These are phyloP conservation scores for Anadara kagoshimensis DNA, from an alignment of 1,140 invertebrate species.

Conservation along the genomic window DNA sequence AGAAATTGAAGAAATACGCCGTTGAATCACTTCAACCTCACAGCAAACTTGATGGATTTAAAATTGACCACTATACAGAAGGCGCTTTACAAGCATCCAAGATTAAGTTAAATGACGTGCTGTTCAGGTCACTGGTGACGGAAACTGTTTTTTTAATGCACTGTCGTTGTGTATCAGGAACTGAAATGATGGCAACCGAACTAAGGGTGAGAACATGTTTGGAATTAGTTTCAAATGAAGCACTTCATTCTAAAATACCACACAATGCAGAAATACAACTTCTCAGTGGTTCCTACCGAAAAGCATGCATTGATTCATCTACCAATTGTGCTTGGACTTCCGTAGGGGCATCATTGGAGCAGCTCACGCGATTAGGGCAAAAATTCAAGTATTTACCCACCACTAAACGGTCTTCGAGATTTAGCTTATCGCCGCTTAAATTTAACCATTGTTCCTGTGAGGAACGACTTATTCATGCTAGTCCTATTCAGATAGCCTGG, in stretches of 20 bases:
- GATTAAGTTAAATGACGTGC: too few relatives aligned
- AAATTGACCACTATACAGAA: too few relatives aligned
- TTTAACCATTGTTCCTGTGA: not conserved
- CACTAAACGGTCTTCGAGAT: not conserved
- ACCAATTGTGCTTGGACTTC: not conserved
- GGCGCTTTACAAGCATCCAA: too few relatives aligned
- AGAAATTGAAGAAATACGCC: too few relatives aligned
- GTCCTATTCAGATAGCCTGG: not conserved
- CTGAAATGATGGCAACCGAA: slow-evolving; percentile 6
- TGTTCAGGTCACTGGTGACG: slow-evolving; percentile 2
- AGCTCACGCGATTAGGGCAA: not conserved
- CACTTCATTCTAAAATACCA: not conserved
- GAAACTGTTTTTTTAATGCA: slow-evolving; percentile 20
- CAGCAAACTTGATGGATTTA: too few relatives aligned
- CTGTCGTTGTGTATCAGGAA: slow-evolving; percentile 6
- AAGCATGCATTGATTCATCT: not conserved
- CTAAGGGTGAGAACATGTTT: slow-evolving; percentile 10
- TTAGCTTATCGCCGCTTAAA: not conserved
- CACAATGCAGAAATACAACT: not conserved
- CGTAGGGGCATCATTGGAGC: not conserved
- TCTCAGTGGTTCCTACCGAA: not conserved
- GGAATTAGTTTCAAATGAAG: slow-evolving; percentile 4
- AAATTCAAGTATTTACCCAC: not conserved
- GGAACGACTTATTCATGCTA: not conserved
- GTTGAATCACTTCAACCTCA: too few relatives aligned